Percentiles rank a stretch among this genome's conserved stretches.
phyloP scores from a whole-genome alignment of 2,888 invertebrate genomes.

The Coenonympha arcania region DNA sequence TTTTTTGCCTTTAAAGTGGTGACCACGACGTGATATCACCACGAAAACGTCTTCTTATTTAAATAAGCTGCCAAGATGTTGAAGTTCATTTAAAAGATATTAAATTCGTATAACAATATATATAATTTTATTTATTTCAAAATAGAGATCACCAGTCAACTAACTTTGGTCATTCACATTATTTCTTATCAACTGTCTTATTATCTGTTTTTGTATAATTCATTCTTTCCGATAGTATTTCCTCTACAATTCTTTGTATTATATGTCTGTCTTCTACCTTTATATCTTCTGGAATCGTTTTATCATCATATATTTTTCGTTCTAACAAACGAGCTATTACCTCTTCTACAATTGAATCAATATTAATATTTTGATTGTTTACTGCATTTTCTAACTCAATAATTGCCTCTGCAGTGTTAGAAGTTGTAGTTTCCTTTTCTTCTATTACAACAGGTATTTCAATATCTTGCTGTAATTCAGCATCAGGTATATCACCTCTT shows the following conservation, averaged over 20 bases:
- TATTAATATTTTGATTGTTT: slow-evolving; percentile 45
- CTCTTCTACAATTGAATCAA: slow-evolving; percentile 67
- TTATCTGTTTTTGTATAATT: slow-evolving; percentile 48
- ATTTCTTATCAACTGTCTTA: slow-evolving; percentile 29
- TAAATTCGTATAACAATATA: background rate
- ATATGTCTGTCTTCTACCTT: slow-evolving; percentile 59
- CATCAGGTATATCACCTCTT: slow-evolving; percentile 54
- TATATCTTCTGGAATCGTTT: slow-evolving; percentile 67
- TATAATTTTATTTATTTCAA: too few species aligned
- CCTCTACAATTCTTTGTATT: slow-evolving; percentile 68
- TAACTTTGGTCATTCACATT: background rate
- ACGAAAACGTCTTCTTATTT: too few species aligned
- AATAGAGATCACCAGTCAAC: slow-evolving; percentile 18
- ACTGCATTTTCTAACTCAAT: slow-evolving; percentile 16
- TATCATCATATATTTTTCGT: slow-evolving; percentile 71
- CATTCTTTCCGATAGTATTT: slow-evolving; percentile 60
- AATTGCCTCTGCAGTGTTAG: slow-evolving; percentile 8
- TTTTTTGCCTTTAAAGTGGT: too few species aligned
- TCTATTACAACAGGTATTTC: slow-evolving; percentile 8
- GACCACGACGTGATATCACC: too few species aligned
- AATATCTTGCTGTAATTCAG: slow-evolving; percentile 25
- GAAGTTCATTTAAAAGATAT: background rate
- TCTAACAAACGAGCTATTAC: slow-evolving; percentile 63
- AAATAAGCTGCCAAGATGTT: background rate
- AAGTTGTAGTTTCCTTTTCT: slow-evolving; percentile 9